Conservation (phyloP, 1,140 invertebrate species). For the Lucilia sericata region DNA sequence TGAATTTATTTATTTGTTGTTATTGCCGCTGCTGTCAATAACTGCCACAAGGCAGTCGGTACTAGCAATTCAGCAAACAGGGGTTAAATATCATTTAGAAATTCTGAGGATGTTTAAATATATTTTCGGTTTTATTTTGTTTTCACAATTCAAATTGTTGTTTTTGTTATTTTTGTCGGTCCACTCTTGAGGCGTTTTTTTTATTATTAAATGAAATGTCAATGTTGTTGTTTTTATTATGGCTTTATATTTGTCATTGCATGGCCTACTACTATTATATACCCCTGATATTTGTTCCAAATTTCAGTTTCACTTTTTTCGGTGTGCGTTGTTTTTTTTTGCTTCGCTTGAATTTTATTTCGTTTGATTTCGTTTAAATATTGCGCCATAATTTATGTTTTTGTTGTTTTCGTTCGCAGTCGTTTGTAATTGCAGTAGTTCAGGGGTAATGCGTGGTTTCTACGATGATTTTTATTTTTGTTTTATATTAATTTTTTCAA, state of each 20-base stretch:
- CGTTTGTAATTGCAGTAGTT: slow-evolving; percentile 27
- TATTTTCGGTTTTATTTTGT: neutral
- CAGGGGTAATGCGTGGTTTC: slow-evolving; percentile 38
- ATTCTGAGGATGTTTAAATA: neutral
- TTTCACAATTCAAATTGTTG: too few species aligned
- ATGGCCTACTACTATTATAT: neutral
- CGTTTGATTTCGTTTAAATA: neutral
- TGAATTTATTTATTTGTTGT: neutral
- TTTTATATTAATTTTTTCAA: neutral
- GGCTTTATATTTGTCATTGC: neutral
- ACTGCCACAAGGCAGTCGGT: neutral
- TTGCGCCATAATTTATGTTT: slow-evolving; percentile 30
- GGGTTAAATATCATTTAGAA: neutral
- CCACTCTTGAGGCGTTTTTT: slow-evolving; percentile 25
- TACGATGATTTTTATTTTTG: slow-evolving; percentile 15
- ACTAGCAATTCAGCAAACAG: neutral
- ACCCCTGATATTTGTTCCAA: neutral
- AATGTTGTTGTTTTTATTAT: slow-evolving; percentile 14
- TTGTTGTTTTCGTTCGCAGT: neutral
- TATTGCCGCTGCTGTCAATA: neutral
- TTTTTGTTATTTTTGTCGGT: neutral
- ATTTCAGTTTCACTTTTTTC: slow-evolving; percentile 5
- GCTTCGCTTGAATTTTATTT: neutral
- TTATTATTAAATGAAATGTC: slow-evolving; percentile 27
- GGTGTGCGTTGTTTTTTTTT: neutral